Conservation (phyloP, 2,797 vertebrate genomes). For the Rhinogobio ventralis region DNA sequence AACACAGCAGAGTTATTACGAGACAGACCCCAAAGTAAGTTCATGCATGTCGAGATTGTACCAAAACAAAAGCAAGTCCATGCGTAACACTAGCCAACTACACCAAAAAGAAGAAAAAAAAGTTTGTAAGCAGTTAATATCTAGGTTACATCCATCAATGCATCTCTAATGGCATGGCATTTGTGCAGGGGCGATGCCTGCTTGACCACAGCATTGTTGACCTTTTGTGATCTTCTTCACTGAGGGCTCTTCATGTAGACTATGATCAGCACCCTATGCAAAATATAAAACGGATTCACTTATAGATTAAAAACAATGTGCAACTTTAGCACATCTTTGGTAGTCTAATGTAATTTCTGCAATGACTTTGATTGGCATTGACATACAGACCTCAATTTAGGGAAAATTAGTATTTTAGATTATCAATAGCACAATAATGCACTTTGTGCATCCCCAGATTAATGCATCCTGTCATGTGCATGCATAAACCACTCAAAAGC, state of each 20-base stretch:
- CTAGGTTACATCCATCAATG: background rate
- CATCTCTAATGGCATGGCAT: background rate
- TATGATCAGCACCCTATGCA: background rate
- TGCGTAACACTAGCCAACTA: conserved; percentile 10
- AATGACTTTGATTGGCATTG: background rate
- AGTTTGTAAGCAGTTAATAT: background rate
- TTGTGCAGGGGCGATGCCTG: background rate
- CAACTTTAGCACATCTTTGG: background rate
- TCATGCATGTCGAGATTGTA: conserved; percentile 27
- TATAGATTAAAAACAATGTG: background rate
- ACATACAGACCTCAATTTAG: background rate
- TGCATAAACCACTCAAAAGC: background rate
- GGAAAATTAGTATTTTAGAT: background rate
- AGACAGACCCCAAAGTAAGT: conserved; percentile 93
- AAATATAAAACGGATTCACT: background rate
- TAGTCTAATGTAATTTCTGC: background rate
- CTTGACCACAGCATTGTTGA: conserved; percentile 23
- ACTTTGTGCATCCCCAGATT: background rate
- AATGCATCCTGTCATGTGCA: background rate
- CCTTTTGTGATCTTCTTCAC: conserved; percentile 30
- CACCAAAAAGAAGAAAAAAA: background rate
- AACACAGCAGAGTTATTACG: conserved; percentile 94
- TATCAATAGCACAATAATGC: background rate
- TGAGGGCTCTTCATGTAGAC: background rate
- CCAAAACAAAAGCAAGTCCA: background rate